Conservation (phyloP, 1,140 invertebrate species). For the Ectropis grisescens region DNA sequence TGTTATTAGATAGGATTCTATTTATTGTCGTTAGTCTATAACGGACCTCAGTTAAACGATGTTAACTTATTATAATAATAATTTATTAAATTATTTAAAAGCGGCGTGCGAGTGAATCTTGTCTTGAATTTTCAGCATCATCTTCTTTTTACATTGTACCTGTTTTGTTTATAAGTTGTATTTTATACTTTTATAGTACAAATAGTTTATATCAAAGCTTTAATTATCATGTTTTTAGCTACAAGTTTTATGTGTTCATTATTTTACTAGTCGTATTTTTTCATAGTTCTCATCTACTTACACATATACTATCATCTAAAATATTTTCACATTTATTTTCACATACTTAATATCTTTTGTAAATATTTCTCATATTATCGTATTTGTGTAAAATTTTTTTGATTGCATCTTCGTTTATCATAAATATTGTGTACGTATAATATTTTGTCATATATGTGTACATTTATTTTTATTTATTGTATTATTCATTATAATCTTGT, state of each 20-base stretch:
- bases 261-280: not conserved
- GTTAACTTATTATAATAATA: slow-evolving; percentile 61
- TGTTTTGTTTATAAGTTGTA: slow-evolving; percentile 31
- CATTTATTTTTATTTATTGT: slow-evolving; percentile 14
- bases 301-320: slow-evolving; percentile 11
- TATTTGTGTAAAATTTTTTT: slow-evolving; percentile 51
- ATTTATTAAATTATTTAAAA: slow-evolving; percentile 52
- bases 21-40: slow-evolving; percentile 26
- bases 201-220: slow-evolving; percentile 45
- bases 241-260: slow-evolving; percentile 8
- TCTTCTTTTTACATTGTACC: slow-evolving; percentile 36
- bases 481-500: slow-evolving; percentile 11
- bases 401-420: slow-evolving; percentile 40
- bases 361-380: slow-evolving; percentile 50
- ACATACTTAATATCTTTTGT: slow-evolving; percentile 56
- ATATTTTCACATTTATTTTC: too few relatives aligned
- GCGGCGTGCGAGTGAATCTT: slow-evolving; percentile 26
- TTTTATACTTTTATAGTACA: slow-evolving; percentile 36
- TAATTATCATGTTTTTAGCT: slow-evolving; percentile 29
- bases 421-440: too few relatives aligned
- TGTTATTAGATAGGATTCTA: too few relatives aligned
- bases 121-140: slow-evolving; percentile 24
- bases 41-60: slow-evolving; percentile 48
- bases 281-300: not conserved
- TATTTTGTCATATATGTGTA: slow-evolving; percentile 17